These are phyloP conservation scores for Phaetusa simplex DNA, from an alignment of 2,113 vertebrate species.

Conservation along the genomic window DNA sequence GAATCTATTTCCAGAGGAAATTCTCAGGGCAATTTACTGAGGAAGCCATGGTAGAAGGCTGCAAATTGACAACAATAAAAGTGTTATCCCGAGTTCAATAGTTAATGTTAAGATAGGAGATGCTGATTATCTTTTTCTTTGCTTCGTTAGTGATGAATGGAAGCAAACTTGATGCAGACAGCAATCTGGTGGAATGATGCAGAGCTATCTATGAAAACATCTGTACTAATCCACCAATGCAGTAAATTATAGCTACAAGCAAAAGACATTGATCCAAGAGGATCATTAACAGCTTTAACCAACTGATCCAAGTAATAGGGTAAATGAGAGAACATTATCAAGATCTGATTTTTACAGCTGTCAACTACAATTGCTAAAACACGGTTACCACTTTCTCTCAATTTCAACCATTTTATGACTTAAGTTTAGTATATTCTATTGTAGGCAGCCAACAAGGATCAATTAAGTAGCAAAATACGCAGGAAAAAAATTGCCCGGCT, in stretches of 20 bases:
- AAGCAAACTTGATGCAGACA: constrained; percentile 74
- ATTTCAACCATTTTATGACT: constrained; percentile 47
- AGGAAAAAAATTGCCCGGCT: constrained; percentile 21
- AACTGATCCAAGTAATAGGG: constrained; percentile 76
- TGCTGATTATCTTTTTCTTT: constrained; percentile 76
- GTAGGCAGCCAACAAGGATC: constrained; percentile 48
- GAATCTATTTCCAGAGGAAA: neutral
- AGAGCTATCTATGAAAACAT: constrained; percentile 74
- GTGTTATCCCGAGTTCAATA: constrained; percentile 52
- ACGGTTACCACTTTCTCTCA: constrained; percentile 13
- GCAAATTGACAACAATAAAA: constrained; percentile 43
- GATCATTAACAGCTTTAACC: constrained; percentile 80
- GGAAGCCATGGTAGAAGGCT: neutral
- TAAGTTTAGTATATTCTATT: constrained; percentile 34
- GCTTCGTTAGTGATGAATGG: constrained; percentile 77
- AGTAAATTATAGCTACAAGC: constrained; percentile 79
- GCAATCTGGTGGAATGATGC: constrained; percentile 76
- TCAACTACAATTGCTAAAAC: constrained; percentile 37
- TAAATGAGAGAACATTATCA: constrained; percentile 70
- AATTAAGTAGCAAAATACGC: constrained; percentile 55
- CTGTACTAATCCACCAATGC: constrained; percentile 75
- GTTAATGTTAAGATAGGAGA: constrained; percentile 59
- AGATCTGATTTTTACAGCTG: constrained; percentile 70
- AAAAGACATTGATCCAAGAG: constrained; percentile 79
- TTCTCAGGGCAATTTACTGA: neutral